Conservation (phyloP, 2,113 vertebrate species). For the Daphoenositta chrysoptera region DNA sequence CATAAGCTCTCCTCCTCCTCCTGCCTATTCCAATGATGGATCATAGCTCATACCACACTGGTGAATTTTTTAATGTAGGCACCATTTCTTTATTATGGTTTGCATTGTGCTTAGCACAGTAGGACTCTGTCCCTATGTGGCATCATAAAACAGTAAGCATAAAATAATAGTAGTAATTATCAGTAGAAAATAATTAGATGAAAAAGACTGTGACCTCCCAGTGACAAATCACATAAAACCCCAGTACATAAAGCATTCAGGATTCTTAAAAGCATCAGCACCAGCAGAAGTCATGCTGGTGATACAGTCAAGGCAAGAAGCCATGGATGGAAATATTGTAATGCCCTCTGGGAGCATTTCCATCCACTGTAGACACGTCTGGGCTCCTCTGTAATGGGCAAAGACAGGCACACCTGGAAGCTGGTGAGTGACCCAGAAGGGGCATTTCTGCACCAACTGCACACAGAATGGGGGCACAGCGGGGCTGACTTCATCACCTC, state of each 20-base stretch:
- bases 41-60: neutral
- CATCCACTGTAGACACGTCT: neutral
- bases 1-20: neutral
- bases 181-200: slow-evolving; percentile 42
- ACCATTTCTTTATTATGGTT: neutral
- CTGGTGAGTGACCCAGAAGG: neutral
- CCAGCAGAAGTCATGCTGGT: neutral
- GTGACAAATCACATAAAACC: slow-evolving; percentile 3
- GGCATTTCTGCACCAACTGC: neutral
- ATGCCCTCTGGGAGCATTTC: neutral
- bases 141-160: slow-evolving; percentile 11
- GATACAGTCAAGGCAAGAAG: neutral
- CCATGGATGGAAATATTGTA: neutral
- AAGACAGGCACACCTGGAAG: neutral
- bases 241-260: neutral
- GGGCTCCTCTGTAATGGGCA: neutral
- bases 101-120: neutral
- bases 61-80: neutral
- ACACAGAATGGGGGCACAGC: neutral
- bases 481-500: neutral
- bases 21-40: neutral
- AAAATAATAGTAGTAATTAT: slow-evolving; percentile 47
- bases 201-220: slow-evolving; percentile 30
- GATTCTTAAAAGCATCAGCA: slow-evolving; percentile 1
- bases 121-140: slow-evolving; percentile 3